Base-by-base conservation (phyloP, 2,113 vertebrate species). In the Periophthalmus modestus region DNA sequence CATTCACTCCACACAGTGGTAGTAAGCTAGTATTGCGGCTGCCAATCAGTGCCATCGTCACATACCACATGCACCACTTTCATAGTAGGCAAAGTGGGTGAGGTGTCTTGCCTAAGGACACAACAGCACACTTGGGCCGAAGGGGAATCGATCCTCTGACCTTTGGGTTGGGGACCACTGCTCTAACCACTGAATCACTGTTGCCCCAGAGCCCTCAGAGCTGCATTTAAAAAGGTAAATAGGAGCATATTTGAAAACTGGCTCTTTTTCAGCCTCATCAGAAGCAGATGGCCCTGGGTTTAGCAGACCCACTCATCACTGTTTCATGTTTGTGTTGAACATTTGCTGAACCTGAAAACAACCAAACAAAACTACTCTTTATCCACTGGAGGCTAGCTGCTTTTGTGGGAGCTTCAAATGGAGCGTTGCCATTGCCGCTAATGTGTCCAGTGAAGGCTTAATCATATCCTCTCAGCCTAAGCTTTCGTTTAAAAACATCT, bases 401-500 rank as follows among this genome's bases (percentile, higher is more conserved):
- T 39, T 36, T 65, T 65, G 62, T 65, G 62, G 34, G 34, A 39
- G 62, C 34, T 21, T n/a, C 62, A 65, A 65, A 65, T 65, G 62
- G 62, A 39, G 16, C 62, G 10, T n/a, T 43, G 62, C 62, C 62
- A 43, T 11, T 43, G 62, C 62, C 3, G 62, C 34, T 65, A 65
- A 65, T 65, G 62, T 65, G 62, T 65, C 33, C 62, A 65, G 33
- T 65, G 43, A 65, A 65, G 18, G 62, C 62, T 65, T 43, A 65
- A 65, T 65, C 62, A 43, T 19, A 65, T 65, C 62, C 62, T 43
- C 62, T 65, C 62, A 39, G 34, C 62, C 34, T 16, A 36, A 63
- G 61, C 15, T 65, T 39, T n/a, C 18, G 9, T n/a, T 65, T n/a
- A 19, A 39, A 63, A 65, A 43, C 7, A n/a, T 65, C 62, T 43